These are phyloP conservation scores for human (Homo sapiens) DNA, from an alignment of 2,113 vertebrate species.

Conservation along the genomic window GRCh38 chr13:38147501-38148000, in stretches of 20 bases:
- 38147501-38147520: neutral
- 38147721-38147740: neutral
- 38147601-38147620: neutral
- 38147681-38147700: neutral
- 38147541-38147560: neutral
- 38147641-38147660: neutral
- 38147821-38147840: neutral
- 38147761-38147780: neutral
- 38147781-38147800: neutral
- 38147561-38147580: neutral
- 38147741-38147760: neutral
- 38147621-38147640: neutral
- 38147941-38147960: neutral
- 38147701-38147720: neutral
- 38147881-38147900: neutral
- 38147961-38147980: neutral
- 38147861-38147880: neutral
- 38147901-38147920: neutral
- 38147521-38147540: neutral
- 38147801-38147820: neutral
- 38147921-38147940: neutral
- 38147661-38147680: neutral
- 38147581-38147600: neutral
- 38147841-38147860: neutral
- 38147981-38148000: neutral